Evolutionary conservation across 2,888 invertebrate genomes (phyloP).

Genomic region (Dicycla oo): DNA sequence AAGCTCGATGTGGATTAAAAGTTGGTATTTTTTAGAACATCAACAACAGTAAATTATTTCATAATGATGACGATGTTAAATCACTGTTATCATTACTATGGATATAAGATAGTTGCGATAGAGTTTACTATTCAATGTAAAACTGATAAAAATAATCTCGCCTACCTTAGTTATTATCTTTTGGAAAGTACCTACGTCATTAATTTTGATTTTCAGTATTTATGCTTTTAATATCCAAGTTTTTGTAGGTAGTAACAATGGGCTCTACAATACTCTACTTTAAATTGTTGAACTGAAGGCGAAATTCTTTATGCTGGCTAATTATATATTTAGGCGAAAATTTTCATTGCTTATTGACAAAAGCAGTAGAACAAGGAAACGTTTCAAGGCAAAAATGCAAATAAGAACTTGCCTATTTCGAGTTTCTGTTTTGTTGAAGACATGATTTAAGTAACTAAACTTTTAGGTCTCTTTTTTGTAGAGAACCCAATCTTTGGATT

Average conservation of each 20-base stretch:
- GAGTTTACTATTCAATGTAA: conserved; percentile 32
- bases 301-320: conserved; percentile 1
- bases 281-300: background rate
- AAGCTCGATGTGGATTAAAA: conserved; percentile 67
- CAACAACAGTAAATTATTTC: conserved; percentile 43
- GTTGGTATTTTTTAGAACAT: conserved; percentile 43
- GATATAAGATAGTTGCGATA: conserved; percentile 26
- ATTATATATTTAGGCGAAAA: conserved; percentile 1
- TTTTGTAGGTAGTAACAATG: background rate
- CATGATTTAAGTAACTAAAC: background rate
- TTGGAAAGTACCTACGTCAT: background rate
- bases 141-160: conserved; percentile 31
- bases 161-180: background rate
- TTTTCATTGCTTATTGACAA: conserved; percentile 11
- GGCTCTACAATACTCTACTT: background rate
- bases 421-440: conserved; percentile 3
- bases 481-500: conserved; percentile 9
- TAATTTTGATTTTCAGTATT: background rate
- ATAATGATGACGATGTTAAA: conserved; percentile 34
- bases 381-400: conserved; percentile 35
- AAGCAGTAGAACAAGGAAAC: conserved; percentile 19
- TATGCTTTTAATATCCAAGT: background rate
- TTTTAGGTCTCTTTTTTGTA: conserved; percentile 16
- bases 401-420: too few relatives aligned
- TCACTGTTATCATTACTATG: conserved; percentile 48